Evolutionary conservation across 2,888 invertebrate genomes (phyloP), one percentile per base, ranked within the genome.

Genomic region (Aporophyla nigra): DNA sequence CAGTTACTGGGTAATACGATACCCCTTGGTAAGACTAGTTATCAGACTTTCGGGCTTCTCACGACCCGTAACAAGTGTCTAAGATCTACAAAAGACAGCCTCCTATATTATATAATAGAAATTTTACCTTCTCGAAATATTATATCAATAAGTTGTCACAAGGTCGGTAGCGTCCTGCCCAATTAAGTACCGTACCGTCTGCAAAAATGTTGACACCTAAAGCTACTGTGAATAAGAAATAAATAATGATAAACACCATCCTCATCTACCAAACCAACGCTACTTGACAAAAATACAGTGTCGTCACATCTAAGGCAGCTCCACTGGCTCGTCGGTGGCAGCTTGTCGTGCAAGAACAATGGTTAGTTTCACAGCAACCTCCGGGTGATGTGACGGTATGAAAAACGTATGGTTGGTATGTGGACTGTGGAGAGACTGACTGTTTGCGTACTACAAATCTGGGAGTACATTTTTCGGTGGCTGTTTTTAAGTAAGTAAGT

Each of bases 341-440:
- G 87, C 51, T 76, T 75, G 83, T 80, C 87, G 67, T 33, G 65
- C 68, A 61, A 70, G 79, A 86, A 86, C 86, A 86, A 86, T 86
- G 70, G 84, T 69, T 81, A 76, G 84, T 84, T 74, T 70, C 53
- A 43, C 78, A 54, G 66, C 59, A 70, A 62, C 63, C 82, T 69
- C 78, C 78, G 81, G 73, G 21, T 83, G 79, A 79, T 59, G 71
- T 74, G 76, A 65, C 56, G 66, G 49, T 75, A 66, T 85, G 75
- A 73, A 74, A 78, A 72, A 65, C 74, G 76, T 74, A 40, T 80
- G 71, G 19, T 66, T 14, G 53, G 14, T n/a, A 4, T 43, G 40
- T 74, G 70, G 33, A 49, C 51, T 46, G n/a, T 14, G 56, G 19
- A 19, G 14, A 21, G 33, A 24, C 58, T 59, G 53, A 66, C 51